Conservation (phyloP, 2,797 vertebrate species). For the Falco berigora region DNA sequence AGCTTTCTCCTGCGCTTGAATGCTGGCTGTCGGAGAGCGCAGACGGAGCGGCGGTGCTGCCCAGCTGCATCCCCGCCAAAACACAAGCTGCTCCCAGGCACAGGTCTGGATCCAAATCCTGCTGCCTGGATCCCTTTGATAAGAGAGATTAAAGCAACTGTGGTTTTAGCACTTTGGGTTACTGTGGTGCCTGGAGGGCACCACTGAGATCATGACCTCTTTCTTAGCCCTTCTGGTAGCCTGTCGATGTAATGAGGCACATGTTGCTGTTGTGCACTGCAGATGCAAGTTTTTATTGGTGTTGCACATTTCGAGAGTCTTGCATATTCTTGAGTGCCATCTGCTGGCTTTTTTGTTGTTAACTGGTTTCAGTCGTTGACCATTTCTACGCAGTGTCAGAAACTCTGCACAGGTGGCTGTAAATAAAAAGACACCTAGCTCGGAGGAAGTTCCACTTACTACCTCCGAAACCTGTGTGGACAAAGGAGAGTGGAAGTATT, state of each 20-base stretch:
- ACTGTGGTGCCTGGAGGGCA: neutral
- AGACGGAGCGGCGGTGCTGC: neutral
- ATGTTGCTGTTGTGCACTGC: neutral
- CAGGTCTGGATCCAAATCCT: neutral
- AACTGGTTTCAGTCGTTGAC: neutral
- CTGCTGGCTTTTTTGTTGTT: neutral
- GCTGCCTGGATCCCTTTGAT: neutral
- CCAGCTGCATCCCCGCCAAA: neutral
- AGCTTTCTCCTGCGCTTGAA: neutral
- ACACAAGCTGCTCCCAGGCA: neutral
- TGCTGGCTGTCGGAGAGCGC: neutral
- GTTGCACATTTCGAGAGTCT: neutral
- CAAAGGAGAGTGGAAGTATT: neutral
- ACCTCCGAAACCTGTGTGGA: neutral
- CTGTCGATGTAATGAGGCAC: rapidly evolving
- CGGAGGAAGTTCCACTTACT: neutral
- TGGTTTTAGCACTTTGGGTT: neutral
- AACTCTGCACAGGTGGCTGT: neutral
- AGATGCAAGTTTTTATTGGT: neutral
- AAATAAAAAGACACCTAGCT: neutral
- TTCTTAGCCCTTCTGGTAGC: neutral
- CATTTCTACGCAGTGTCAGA: rapidly evolving
- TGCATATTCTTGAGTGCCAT: conserved; percentile 29
- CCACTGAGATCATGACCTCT: rapidly evolving
- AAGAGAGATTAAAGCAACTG: neutral